A percentile compares a stretch with the other conserved stretches of the same genome.
Conservation (phyloP, 2,888 invertebrate species). For the Aphodius granarius region DNA sequence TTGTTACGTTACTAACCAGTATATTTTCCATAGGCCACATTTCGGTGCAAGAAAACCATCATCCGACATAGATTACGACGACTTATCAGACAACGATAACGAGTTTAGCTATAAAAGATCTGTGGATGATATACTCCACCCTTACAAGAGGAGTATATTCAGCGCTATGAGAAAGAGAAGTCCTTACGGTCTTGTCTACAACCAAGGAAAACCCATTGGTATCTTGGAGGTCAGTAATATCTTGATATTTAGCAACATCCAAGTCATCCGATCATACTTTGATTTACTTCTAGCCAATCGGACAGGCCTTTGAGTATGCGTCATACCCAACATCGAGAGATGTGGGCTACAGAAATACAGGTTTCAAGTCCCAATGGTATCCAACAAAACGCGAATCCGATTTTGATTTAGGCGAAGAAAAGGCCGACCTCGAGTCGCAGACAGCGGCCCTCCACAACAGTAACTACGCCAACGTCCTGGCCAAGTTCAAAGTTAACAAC, state of each 20-base stretch:
- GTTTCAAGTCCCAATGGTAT: conserved; percentile 27
- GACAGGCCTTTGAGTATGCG: conserved; percentile 27
- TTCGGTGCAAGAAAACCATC: conserved; percentile 16
- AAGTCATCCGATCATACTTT: neutral
- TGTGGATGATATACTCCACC: conserved; percentile 13
- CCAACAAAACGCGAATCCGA: conserved; percentile 22
- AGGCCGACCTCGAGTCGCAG: conserved; percentile 16
- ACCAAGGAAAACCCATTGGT: conserved; percentile 39
- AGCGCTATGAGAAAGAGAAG: conserved; percentile 25
- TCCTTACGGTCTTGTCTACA: conserved; percentile 39
- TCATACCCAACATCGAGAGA: conserved; percentile 19
- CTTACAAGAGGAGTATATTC: conserved; percentile 18
- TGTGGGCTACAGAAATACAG: conserved; percentile 13
- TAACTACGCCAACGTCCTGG: conserved; percentile 31
- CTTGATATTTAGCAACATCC: neutral
- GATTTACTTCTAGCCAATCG: conserved; percentile 19
- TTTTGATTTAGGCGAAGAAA: conserved; percentile 18
- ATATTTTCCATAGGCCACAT: conserved; percentile 14
- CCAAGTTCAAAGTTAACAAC: conserved; percentile 32
- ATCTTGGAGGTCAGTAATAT: conserved; percentile 35
- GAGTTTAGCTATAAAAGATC: conserved; percentile 21
- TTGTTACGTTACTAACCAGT: neutral
- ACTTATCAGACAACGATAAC: conserved; percentile 16
- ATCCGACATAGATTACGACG: conserved; percentile 17
- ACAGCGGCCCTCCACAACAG: conserved; percentile 22